These are phyloP conservation scores for Argyrosomus regius DNA, from an alignment of 2,797 vertebrate genomes.

Conservation along the genomic window DNA sequence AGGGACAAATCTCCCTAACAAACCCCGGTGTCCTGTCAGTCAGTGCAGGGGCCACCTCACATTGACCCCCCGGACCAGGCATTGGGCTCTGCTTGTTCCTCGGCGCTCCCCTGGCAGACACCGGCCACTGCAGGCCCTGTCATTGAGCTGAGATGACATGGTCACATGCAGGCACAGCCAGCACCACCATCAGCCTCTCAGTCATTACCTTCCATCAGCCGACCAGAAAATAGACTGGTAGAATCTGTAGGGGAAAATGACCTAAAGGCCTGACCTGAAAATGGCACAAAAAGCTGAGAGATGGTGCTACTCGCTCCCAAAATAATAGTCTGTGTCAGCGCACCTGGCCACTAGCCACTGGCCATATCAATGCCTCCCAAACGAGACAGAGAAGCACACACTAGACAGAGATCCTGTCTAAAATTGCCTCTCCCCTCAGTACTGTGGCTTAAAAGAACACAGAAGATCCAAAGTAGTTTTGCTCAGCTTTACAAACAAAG, in stretches of 20 bases:
- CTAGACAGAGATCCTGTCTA: slow-evolving; percentile 44
- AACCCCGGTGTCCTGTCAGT: slow-evolving; percentile 85
- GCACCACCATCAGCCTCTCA: slow-evolving; percentile 76
- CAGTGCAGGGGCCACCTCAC: slow-evolving; percentile 69
- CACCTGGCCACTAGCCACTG: slow-evolving; percentile 79
- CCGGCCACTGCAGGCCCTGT: slow-evolving; percentile 66
- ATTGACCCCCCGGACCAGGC: slow-evolving; percentile 82
- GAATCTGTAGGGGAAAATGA: slow-evolving; percentile 80
- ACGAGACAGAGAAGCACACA: slow-evolving; percentile 60
- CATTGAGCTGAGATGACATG: slow-evolving; percentile 78
- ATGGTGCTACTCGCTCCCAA: slow-evolving; percentile 70
- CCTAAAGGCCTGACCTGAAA: slow-evolving; percentile 85
- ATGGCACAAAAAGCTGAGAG: slow-evolving; percentile 81
- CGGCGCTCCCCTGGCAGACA: slow-evolving; percentile 62
- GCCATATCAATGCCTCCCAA: slow-evolving; percentile 70
- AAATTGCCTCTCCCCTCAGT: slow-evolving; percentile 42
- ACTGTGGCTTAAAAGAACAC: slow-evolving; percentile 31
- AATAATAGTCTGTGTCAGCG: slow-evolving; percentile 82
- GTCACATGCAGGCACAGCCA: slow-evolving; percentile 72
- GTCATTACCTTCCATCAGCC: slow-evolving; percentile 84
- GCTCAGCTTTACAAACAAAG: slow-evolving; percentile 51
- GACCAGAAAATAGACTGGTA: slow-evolving; percentile 79
- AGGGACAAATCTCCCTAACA: slow-evolving; percentile 88
- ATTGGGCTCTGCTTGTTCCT: slow-evolving; percentile 59
- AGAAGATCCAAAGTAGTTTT: slow-evolving; percentile 55